Evolutionary conservation across 2,113 vertebrate species (phyloP).

Genomic region (Pundamilia nyererei): DNA sequence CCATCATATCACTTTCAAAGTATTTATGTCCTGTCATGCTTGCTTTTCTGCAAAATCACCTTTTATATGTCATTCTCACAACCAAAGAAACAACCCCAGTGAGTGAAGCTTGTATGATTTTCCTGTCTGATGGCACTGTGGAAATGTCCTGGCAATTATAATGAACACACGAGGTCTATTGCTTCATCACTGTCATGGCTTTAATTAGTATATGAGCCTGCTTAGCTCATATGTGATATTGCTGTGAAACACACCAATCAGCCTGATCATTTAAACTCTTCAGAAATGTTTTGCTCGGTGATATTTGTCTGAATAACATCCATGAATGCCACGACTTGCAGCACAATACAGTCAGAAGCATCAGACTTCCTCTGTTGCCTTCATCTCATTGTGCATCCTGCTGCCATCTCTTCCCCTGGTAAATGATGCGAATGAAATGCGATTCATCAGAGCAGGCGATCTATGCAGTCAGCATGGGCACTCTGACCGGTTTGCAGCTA

Average conservation of each 20-base stretch:
- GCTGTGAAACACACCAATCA: not conserved
- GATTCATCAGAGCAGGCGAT: not conserved
- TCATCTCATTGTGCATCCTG: not conserved
- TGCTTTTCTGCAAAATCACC: not conserved
- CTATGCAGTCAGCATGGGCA: not conserved
- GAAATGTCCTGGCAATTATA: not conserved
- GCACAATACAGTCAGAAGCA: not conserved
- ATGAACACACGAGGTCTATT: rapidly evolving
- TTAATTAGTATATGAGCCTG: not conserved
- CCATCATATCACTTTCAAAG: not conserved
- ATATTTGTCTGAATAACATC: not conserved
- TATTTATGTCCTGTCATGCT: not conserved
- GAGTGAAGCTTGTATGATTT: not conserved
- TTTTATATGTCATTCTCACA: not conserved
- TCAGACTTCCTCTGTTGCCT: rapidly evolving
- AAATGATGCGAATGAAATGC: not conserved
- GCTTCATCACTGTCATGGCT: not conserved
- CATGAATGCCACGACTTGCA: not conserved
- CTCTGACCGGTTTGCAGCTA: not conserved
- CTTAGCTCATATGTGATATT: not conserved
- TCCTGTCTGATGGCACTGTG: not conserved
- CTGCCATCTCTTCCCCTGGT: not conserved
- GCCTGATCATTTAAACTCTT: not conserved
- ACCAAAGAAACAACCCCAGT: not conserved
- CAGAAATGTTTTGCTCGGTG: not conserved